Conservation (phyloP, 2,888 invertebrate genomes). For the Cheilosia variabilis region DNA sequence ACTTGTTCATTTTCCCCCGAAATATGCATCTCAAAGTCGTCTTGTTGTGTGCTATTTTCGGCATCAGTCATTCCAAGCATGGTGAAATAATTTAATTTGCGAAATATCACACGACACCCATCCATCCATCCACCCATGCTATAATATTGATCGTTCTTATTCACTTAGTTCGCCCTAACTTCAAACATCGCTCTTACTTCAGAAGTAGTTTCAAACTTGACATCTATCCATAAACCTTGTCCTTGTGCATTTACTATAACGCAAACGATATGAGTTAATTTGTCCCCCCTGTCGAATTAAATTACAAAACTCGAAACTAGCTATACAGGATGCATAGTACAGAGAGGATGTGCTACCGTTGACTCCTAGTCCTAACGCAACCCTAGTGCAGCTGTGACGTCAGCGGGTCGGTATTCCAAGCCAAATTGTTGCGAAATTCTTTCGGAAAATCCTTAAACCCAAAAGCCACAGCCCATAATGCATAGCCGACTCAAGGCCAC, state of each 20-base stretch:
- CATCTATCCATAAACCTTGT: slow-evolving; percentile 12
- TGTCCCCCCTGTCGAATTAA: slow-evolving; percentile 18
- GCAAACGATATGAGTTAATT: slow-evolving; percentile 19
- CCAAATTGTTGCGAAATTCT: slow-evolving; percentile 25
- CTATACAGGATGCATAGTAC: slow-evolving; percentile 16
- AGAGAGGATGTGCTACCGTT: slow-evolving; percentile 5
- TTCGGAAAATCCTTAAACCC: slow-evolving; percentile 12
- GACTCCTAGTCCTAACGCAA: slow-evolving; percentile 1
- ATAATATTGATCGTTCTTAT: slow-evolving; percentile 10
- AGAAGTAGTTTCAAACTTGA: slow-evolving; percentile 8
- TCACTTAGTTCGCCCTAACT: slow-evolving; percentile 1
- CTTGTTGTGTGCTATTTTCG: no score
- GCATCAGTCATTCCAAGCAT: background rate
- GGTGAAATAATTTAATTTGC: slow-evolving; percentile 21
- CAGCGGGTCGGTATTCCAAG: slow-evolving; percentile 5
- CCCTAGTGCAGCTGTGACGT: slow-evolving; percentile 3
- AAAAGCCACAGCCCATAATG: no score
- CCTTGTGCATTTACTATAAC: background rate
- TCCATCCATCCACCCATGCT: background rate
- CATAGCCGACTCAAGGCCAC: background rate
- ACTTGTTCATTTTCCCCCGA: no score
- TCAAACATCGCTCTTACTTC: background rate
- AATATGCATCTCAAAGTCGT: no score
- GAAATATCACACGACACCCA: background rate
- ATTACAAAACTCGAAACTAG: slow-evolving; percentile 11